phyloP scores from a whole-genome alignment of 2,888 invertebrate genomes.

The Drosophila prostipennis region DNA sequence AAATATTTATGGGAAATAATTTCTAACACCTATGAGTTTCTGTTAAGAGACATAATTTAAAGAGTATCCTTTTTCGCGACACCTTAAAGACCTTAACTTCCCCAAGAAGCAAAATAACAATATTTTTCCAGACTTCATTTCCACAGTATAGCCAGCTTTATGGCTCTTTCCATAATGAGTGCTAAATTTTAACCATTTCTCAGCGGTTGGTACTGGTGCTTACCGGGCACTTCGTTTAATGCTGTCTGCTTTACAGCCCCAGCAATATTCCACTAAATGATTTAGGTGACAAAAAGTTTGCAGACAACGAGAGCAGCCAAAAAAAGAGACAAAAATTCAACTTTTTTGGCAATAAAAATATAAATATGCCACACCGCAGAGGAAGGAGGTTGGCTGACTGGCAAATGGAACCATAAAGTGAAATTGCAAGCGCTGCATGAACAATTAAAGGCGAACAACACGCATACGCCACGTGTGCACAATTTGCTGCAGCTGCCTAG shows the following conservation, averaged over 20 bases:
- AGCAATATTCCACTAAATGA: constrained; percentile 63
- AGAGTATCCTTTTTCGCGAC: too few relatives aligned
- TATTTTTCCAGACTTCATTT: constrained; percentile 9
- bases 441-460: constrained; percentile 42
- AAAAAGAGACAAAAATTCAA: constrained; percentile 15
- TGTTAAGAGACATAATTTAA: too few relatives aligned
- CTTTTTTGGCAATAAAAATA: constrained; percentile 48
- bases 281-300: constrained; percentile 73
- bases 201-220: constrained; percentile 21
- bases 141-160: constrained; percentile 19
- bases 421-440: constrained; percentile 47
- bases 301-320: constrained; percentile 48
- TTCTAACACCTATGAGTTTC: too few relatives aligned
- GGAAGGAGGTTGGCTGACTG: neutral
- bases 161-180: constrained; percentile 18
- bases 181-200: constrained; percentile 31
- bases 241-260: constrained; percentile 33
- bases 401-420: constrained; percentile 3
- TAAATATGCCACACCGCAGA: constrained; percentile 25
- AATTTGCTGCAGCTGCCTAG: constrained; percentile 24
- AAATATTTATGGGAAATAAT: too few relatives aligned
- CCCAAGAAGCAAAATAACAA: neutral
- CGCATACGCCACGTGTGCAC: constrained; percentile 51
- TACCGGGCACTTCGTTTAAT: constrained; percentile 37
- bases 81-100: neutral